Evolutionary conservation across 2,888 invertebrate genomes (phyloP), one percentile per base, ranked within the genome.

Genomic region (Vanessa cardui): DNA sequence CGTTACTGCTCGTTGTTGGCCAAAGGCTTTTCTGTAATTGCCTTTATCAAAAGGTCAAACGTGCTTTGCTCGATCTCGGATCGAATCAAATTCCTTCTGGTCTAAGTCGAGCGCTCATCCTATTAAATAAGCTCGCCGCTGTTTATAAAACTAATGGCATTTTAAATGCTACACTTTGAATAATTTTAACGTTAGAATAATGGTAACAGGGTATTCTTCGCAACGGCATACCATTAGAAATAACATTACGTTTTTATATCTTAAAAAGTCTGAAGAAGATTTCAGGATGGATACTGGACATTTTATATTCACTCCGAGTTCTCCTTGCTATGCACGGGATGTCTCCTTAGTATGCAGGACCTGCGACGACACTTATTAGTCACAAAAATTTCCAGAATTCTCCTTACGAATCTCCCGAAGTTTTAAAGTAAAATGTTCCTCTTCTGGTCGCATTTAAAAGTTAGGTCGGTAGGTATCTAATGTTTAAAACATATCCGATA

Each of bases 401-500:
- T 78, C 80, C 83, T 80, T 83, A 80, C 76, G 72, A 75, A 77
- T 76, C 78, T 77, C 69, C 73, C 81, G 79, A 86, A 83, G 84
- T 88, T 85, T 79, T 77, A 78, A 84, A 85, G 84, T 83, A 83
- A 87, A 86, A 84, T 83, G 81, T 81, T 80, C 81, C 78, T 77
- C 79, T 82, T 80, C 77, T 79, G 83, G 78, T 79, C 83, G 83
- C 86, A 85, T 89, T 89, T 88, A 83, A 87, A 90, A 90, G 83
- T 88, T 89, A 84, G 74, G 81, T 87, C 83, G 83, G 76, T 76
- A 70, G 74, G 82, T 81, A 83, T 82, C 87, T 90, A 80, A 90
- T 91, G 92, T 91, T 86, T 91, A 83, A 91, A 87, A 91, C 91
- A 90, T 90, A 81, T 86, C 81, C 79, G 92, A 90, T 92, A 92